Evolutionary conservation across 2,113 vertebrate genomes (phyloP).

Genomic region (Vicugna pacos): DNA sequence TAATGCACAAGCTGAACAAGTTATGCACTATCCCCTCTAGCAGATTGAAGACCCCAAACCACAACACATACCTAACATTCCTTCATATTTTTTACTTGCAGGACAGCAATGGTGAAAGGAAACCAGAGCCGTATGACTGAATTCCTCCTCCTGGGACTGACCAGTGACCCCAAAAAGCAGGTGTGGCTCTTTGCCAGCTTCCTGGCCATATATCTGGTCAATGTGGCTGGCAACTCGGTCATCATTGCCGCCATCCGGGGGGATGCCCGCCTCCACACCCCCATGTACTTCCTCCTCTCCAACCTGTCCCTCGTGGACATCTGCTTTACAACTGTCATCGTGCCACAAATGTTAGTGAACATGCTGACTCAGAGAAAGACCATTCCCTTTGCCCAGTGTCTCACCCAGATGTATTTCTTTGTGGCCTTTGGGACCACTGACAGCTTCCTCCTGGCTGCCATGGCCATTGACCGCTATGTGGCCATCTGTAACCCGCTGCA

Average conservation of each 20-base stretch:
- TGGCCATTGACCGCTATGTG: constrained; percentile 11
- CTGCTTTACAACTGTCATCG: constrained; percentile 62
- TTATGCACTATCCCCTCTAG: neutral
- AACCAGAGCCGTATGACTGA: constrained; percentile 56
- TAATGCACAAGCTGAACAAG: neutral
- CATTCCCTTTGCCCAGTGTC: constrained; percentile 55
- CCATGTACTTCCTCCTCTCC: constrained; percentile 76
- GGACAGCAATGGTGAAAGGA: neutral
- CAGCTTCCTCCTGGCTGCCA: constrained; percentile 71
- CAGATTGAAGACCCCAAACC: neutral
- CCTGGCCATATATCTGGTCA: constrained; percentile 69
- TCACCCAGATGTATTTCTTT: constrained; percentile 79
- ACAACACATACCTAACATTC: neutral
- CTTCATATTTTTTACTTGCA: neutral
- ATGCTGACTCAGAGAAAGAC: constrained; percentile 58
- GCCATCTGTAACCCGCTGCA: constrained; percentile 75
- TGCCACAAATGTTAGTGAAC: constrained; percentile 66
- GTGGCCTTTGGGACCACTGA: constrained; percentile 70
- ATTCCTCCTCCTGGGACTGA: constrained; percentile 70
- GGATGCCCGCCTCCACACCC: constrained; percentile 45
- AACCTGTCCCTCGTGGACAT: constrained; percentile 70
- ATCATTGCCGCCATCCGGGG: constrained; percentile 62
- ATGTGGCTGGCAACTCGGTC: constrained; percentile 55
- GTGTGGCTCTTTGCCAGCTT: constrained; percentile 60
- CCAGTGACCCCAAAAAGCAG: constrained; percentile 44